Evolutionary conservation across 1,140 invertebrate genomes (phyloP).

Genomic region (Temnothorax curvispinosus): DNA sequence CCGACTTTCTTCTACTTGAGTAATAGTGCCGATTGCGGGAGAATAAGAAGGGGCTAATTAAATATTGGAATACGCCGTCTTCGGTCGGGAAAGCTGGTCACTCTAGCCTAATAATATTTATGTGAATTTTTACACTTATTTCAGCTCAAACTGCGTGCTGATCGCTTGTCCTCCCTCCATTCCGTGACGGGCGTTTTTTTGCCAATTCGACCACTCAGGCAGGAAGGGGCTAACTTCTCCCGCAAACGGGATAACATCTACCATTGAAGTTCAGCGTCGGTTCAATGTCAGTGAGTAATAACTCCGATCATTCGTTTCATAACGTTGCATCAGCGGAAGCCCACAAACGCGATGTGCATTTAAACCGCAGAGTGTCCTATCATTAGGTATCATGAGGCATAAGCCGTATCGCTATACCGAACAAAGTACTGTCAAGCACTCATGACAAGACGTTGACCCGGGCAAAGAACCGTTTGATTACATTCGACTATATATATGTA

Average conservation of each 20-base stretch:
- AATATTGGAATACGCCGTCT: too few species aligned
- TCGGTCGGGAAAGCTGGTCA: too few species aligned
- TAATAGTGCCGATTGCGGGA: background rate
- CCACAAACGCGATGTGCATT: slow-evolving; percentile 1
- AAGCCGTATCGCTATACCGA: slow-evolving; percentile 15
- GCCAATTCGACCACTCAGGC: too few species aligned
- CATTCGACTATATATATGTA: slow-evolving; percentile 16
- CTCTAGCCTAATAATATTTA: too few species aligned
- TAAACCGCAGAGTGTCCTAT: background rate
- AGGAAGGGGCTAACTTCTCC: background rate
- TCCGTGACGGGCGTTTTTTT: too few species aligned
- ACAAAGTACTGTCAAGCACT: background rate
- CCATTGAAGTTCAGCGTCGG: slow-evolving; percentile 2
- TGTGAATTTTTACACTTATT: too few species aligned
- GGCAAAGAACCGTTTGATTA: slow-evolving; percentile 52
- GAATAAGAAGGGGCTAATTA: background rate
- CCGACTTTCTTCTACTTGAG: slow-evolving; percentile 60
- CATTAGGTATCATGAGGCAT: slow-evolving; percentile 21
- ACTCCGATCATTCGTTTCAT: slow-evolving; percentile 12
- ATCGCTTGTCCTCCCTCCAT: too few species aligned
- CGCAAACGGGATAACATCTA: background rate
- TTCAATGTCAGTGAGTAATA: background rate
- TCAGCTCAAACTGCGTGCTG: too few species aligned
- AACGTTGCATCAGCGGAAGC: slow-evolving; percentile 39
- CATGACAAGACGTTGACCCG: slow-evolving; percentile 42